These are phyloP conservation scores for Leptopterna dolabrata DNA, from an alignment of 2,888 invertebrate genomes.

Conservation along the genomic window DNA sequence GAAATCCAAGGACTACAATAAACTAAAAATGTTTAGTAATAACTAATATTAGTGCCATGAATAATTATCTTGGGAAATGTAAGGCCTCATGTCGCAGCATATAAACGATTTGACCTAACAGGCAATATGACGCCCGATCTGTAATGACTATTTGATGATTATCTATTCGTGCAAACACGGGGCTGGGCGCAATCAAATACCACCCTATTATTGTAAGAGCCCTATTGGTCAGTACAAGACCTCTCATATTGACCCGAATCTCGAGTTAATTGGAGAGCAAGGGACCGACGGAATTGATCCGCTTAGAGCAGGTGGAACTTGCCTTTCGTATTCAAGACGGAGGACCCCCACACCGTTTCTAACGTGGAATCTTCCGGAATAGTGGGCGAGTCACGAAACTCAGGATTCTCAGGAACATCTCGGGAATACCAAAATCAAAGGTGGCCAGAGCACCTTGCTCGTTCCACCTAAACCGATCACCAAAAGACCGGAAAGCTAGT, in stretches of 20 bases:
- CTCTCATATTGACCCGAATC: not conserved
- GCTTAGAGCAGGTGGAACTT: not conserved
- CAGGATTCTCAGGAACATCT: not conserved
- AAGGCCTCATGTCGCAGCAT: no score
- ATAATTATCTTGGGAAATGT: no score
- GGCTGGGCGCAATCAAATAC: not conserved
- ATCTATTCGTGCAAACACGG: not conserved
- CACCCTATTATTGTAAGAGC: no score
- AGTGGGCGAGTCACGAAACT: not conserved
- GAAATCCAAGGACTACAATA: no score
- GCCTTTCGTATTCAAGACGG: slow-evolving; percentile 10
- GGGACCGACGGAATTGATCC: not conserved
- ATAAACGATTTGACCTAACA: no score
- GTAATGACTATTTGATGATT: not conserved
- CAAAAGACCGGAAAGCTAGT: not conserved
- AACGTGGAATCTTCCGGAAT: slow-evolving; percentile 15
- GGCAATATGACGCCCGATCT: not conserved
- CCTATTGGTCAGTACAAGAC: not conserved
- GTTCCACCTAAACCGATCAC: not conserved
- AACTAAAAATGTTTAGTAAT: no score
- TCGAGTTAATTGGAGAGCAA: not conserved
- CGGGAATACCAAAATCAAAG: slow-evolving; percentile 21
- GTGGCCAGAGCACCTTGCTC: not conserved
- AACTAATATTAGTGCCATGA: no score
- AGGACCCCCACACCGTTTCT: not conserved